A percentile compares a stretch with the other conserved stretches of the same genome.
phyloP scores from a whole-genome alignment of 2,797 vertebrate species.

The Champsocephalus gunnari region DNA sequence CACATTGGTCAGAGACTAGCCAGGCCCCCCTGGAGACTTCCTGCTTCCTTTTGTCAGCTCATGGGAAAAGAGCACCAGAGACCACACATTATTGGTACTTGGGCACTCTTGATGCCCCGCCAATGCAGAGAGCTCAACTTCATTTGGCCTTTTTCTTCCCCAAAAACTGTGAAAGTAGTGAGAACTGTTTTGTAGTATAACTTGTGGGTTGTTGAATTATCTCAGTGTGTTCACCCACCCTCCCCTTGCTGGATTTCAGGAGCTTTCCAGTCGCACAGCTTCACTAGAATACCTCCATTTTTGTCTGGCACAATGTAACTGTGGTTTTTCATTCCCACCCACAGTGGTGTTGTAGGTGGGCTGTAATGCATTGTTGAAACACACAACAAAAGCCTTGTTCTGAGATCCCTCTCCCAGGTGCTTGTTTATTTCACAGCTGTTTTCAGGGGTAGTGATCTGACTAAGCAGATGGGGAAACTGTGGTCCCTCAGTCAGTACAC shows the following conservation, averaged over 20 bases:
- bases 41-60: slow-evolving; percentile 72
- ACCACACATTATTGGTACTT: slow-evolving; percentile 49
- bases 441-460: slow-evolving; percentile 57
- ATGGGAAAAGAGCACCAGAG: slow-evolving; percentile 71
- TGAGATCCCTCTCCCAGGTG: slow-evolving; percentile 43
- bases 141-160: slow-evolving; percentile 22
- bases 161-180: slow-evolving; percentile 6
- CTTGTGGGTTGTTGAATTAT: slow-evolving; percentile 16
- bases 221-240: slow-evolving; percentile 6
- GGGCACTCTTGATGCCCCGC: slow-evolving; percentile 37
- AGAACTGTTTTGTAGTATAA: slow-evolving; percentile 15
- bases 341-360: slow-evolving; percentile 42
- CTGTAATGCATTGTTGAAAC: slow-evolving; percentile 47
- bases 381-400: slow-evolving; percentile 45
- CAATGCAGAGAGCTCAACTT: slow-evolving; percentile 33
- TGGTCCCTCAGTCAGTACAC: slow-evolving; percentile 33
- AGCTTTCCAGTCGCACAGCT: slow-evolving; percentile 22
- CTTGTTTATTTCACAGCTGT: slow-evolving; percentile 46
- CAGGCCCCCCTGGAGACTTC: slow-evolving; percentile 64
- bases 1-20: slow-evolving; percentile 56
- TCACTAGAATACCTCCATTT: slow-evolving; percentile 8
- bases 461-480: slow-evolving; percentile 41
- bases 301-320: slow-evolving; percentile 30
- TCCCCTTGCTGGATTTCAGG: neutral
- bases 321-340: slow-evolving; percentile 39